A percentile compares a stretch with the other conserved stretches of the same genome.
Evolutionary conservation across 2,113 vertebrate species (phyloP).

Genomic region (Tenebrosternarchus preto): DNA sequence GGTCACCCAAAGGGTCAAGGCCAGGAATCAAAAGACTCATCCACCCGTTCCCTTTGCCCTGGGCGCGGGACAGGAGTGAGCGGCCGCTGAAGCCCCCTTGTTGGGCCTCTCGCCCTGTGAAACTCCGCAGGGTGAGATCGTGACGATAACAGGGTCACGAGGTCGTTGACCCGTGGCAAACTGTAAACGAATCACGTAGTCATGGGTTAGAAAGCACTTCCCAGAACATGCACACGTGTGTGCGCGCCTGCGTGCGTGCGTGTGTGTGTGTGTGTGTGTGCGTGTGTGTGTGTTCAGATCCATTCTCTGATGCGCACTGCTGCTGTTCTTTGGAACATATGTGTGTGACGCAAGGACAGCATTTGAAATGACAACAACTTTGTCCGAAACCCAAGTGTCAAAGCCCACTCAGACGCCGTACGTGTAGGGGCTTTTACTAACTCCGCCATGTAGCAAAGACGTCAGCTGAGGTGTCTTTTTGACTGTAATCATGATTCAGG

Average conservation of each 20-base stretch:
- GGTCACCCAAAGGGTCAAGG: too few species aligned
- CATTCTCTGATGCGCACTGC: not conserved
- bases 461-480: conserved; percentile 10
- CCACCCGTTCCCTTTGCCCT: too few species aligned
- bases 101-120: too few species aligned
- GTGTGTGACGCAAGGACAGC: not conserved
- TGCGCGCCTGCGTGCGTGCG: not conserved
- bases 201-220: not conserved
- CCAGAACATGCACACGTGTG: not conserved
- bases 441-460: not conserved
- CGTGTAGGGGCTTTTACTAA: conserved; percentile 35
- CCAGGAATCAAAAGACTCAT: too few species aligned
- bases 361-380: conserved; percentile 42
- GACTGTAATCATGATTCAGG: conserved; percentile 17
- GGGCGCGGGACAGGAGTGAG: too few species aligned
- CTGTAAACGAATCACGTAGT: not conserved
- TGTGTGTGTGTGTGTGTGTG: not conserved
- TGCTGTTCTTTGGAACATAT: not conserved
- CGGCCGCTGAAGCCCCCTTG: too few species aligned
- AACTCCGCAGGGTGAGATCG: too few species aligned
- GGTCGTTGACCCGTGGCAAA: not conserved
- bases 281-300: not conserved
- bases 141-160: too few species aligned
- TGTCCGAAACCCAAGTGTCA: conserved; percentile 24
- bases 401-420: conserved; percentile 38